These are phyloP conservation scores for Panurus biarmicus DNA, from an alignment of 2,113 vertebrate genomes.

Conservation along the genomic window DNA sequence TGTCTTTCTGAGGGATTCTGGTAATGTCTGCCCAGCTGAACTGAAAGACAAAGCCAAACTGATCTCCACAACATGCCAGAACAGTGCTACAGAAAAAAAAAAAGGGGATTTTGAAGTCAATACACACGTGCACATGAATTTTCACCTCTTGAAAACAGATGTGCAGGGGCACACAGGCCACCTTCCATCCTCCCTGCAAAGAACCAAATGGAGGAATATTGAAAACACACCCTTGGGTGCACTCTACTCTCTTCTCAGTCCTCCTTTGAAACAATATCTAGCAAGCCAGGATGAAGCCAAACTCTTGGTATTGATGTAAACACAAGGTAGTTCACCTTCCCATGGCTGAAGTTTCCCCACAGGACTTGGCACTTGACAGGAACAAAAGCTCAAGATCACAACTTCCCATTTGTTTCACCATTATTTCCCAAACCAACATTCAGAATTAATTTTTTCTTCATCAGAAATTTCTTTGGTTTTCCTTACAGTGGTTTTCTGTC, in stretches of 20 bases:
- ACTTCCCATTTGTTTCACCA: not conserved
- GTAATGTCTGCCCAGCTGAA: not conserved
- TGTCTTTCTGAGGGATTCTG: not conserved
- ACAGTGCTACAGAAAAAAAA: not conserved
- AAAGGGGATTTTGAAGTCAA: not conserved
- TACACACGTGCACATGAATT: not conserved
- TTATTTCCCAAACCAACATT: not conserved
- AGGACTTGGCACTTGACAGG: not conserved
- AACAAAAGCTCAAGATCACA: not conserved
- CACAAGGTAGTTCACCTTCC: not conserved
- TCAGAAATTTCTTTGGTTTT: not conserved
- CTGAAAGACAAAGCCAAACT: not conserved
- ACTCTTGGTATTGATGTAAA: not conserved
- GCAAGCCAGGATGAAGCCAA: not conserved
- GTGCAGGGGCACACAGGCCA: not conserved
- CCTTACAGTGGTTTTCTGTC: not conserved
- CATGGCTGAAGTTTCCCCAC: not conserved
- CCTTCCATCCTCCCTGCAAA: not conserved
- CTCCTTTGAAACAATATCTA: not conserved
- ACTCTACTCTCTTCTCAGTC: not conserved
- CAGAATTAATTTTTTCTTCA: not conserved
- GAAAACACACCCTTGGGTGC: not conserved
- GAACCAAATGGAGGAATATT: not conserved
- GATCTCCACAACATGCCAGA: not conserved
- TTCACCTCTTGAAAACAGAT: not conserved